Conservation (phyloP, 2,797 vertebrate species). For the Pyrocephalus nanus region DNA sequence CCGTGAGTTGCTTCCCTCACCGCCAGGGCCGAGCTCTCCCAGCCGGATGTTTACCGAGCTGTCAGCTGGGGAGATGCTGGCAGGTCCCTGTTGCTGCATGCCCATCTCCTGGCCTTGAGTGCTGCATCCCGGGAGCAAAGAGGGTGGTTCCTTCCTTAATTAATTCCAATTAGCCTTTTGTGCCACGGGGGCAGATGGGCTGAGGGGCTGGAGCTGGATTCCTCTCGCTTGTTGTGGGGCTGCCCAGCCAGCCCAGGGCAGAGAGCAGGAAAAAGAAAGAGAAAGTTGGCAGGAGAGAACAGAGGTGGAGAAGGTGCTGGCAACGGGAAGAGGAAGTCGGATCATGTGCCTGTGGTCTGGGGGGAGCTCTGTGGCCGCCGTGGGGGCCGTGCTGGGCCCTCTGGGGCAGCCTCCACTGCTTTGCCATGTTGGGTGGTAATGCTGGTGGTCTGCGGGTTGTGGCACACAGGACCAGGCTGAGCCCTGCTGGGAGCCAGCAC, state of each 20-base stretch:
- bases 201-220: not conserved
- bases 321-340: not conserved
- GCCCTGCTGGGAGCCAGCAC: not conserved
- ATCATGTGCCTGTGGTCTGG: accelerated
- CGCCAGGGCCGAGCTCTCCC: not conserved
- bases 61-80: not conserved
- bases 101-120: not conserved
- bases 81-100: not conserved
- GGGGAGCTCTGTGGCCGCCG: not conserved
- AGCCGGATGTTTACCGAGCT: not conserved
- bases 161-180: not conserved
- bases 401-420: not conserved
- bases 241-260: not conserved
- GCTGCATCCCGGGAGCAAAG: not conserved
- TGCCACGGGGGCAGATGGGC: accelerated
- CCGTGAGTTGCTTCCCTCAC: not conserved
- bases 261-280: not conserved
- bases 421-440: accelerated
- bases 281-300: not conserved
- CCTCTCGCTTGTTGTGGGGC: accelerated
- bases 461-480: not conserved
- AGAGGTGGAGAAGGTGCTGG: not conserved
- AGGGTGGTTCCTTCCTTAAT: not conserved
- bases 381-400: accelerated
- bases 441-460: not conserved